phyloP scores from a whole-genome alignment of 2,888 invertebrate species.

The Eugnorisma glareosa region DNA sequence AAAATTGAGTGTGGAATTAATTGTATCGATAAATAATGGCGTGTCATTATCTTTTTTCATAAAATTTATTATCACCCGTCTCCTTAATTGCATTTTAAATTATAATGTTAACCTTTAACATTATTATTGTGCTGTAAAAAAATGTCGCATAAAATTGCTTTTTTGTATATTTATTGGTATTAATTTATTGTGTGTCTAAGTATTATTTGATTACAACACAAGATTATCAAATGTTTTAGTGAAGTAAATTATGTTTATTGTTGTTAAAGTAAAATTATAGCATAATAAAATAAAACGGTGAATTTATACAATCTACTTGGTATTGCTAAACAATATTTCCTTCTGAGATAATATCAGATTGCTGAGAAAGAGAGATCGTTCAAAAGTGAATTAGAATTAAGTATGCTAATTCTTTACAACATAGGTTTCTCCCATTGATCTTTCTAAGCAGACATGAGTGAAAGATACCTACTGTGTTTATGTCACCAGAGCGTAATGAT shows the following conservation, averaged over 20 bases:
- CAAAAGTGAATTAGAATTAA: conserved; percentile 23
- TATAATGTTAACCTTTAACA: conserved; percentile 70
- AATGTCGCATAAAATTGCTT: conserved; percentile 50
- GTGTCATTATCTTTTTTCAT: conserved; percentile 42
- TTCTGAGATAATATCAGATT: conserved; percentile 35
- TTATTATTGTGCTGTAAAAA: conserved; percentile 56
- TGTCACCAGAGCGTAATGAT: neutral
- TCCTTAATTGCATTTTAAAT: conserved; percentile 69
- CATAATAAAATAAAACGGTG: conserved; percentile 46
- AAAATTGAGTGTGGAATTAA: conserved; percentile 55
- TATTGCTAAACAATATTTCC: conserved; percentile 17
- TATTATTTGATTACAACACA: conserved; percentile 55
- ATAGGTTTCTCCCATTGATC: conserved; percentile 12
- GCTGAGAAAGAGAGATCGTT: conserved; percentile 31
- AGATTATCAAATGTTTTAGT: conserved; percentile 57
- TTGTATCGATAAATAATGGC: conserved; percentile 62
- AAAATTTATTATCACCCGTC: conserved; percentile 49
- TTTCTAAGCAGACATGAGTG: neutral
- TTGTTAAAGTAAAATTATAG: conserved; percentile 29
- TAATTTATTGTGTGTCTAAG: conserved; percentile 47
- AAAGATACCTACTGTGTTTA: neutral
- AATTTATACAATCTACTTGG: conserved; percentile 21
- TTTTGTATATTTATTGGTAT: conserved; percentile 54
- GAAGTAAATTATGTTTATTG: conserved; percentile 41
- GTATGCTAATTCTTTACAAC: conserved; percentile 33